Base-by-base conservation (phyloP, 2,888 invertebrate genomes). In the Troglohyphantes excavatus region DNA sequence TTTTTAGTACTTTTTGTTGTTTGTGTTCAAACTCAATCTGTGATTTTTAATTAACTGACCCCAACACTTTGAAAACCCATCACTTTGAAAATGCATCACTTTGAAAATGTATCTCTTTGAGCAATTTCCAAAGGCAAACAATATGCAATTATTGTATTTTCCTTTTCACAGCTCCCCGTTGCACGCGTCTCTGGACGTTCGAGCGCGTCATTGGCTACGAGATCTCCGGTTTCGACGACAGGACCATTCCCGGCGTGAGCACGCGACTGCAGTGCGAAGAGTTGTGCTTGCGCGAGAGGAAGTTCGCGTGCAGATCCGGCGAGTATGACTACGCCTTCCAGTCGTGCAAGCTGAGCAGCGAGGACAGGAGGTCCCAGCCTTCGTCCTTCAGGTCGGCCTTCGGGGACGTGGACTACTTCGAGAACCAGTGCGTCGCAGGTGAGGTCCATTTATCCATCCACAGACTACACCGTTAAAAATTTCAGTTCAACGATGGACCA, bases 331-430 rank as follows among this genome's bases (percentile, higher is more conserved):
- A 92, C 26, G 84, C 90, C 2, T 70, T 90, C 93, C 93, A 86
- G 93, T 91, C 92, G 91, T 97, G 97, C 93, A 94, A 95, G 11
- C 94, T 97, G 43, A 96, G 96, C 93, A 94, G 95, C 79, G 95
- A 96, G 92, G 96, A 96, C 93, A 95, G 96, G 92, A 95, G 96
- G 92, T 95, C 96, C 0, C 92, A 92, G 72, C 92, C 92, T 11
- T 91, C 92, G 27, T 91, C 92, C 2, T 97, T 96, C 93, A 94
- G 96, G 61, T 93, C 93, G 1, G 92, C 93, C 3, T 91, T 92
- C 13, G 91, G 95, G 92, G 95, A 96, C 92, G 96, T 97, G 39
- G 96, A 97, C 92, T 97, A 97, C 93, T 95, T 97, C 92, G 97
- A 97, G 93, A 97, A 96, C 93, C 96, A 97, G 92, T 97, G 97